Evolutionary conservation across 2,113 vertebrate species (phyloP).

Genomic region (Paramisgurnus dabryanus): DNA sequence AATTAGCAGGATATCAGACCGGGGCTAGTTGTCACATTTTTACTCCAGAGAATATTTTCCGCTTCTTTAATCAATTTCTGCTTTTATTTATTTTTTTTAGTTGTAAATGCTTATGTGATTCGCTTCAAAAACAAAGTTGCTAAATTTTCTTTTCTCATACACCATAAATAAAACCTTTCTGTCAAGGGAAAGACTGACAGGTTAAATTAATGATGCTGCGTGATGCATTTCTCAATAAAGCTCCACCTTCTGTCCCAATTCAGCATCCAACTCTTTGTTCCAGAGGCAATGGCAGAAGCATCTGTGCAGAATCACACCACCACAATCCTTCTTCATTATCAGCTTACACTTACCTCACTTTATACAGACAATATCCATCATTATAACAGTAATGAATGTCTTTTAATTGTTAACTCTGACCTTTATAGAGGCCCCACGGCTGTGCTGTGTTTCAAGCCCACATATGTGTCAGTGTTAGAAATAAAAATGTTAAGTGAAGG

Average conservation of each 20-base stretch:
- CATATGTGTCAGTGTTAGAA: not conserved
- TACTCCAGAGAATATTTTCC: too few relatives aligned
- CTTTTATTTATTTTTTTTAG: too few relatives aligned
- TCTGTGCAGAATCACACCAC: slow-evolving; percentile 20
- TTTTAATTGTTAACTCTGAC: slow-evolving; percentile 9
- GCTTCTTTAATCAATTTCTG: too few relatives aligned
- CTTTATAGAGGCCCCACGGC: slow-evolving; percentile 13
- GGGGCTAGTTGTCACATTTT: too few relatives aligned
- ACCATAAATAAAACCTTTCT: too few relatives aligned
- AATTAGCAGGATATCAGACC: not conserved
- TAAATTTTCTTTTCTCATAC: too few relatives aligned
- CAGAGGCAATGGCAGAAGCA: not conserved
- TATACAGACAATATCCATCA: not conserved
- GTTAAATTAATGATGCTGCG: not conserved
- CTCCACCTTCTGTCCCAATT: slow-evolving; percentile 32
- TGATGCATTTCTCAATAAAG: slow-evolving; percentile 7
- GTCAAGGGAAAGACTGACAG: not conserved
- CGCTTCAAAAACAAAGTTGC: too few relatives aligned
- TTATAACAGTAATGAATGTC: slow-evolving; percentile 14
- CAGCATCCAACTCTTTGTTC: slow-evolving; percentile 33
- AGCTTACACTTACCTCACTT: slow-evolving; percentile 10
- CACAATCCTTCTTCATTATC: slow-evolving; percentile 22
- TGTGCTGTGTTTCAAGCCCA: not conserved
- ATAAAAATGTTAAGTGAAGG: not conserved
- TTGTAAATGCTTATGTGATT: too few relatives aligned